These are phyloP conservation scores for Canis aureus DNA, from an alignment of 2,113 vertebrate genomes.

Conservation along the genomic window DNA sequence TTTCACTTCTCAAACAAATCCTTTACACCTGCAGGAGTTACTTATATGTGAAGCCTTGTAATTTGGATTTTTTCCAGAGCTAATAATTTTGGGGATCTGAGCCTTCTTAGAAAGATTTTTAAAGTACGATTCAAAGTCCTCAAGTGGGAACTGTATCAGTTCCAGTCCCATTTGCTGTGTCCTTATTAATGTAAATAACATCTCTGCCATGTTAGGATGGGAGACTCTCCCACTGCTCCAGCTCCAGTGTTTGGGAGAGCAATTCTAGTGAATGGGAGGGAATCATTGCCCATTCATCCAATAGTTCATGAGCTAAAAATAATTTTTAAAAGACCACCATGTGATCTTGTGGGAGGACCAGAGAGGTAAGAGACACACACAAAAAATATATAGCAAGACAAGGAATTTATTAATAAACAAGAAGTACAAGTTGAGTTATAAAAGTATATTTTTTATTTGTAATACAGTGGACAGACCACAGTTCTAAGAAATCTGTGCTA, in stretches of 20 bases:
- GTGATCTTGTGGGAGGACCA: neutral
- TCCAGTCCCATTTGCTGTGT: neutral
- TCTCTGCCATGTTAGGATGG: neutral
- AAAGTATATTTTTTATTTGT: neutral
- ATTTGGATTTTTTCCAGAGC: conserved; percentile 8
- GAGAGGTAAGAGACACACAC: neutral
- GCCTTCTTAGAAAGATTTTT: neutral
- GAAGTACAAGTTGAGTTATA: neutral
- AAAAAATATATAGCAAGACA: neutral
- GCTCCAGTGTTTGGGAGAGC: neutral
- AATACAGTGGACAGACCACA: neutral
- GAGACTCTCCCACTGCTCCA: neutral
- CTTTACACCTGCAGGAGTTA: neutral
- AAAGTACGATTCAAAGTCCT: neutral
- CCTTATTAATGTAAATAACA: neutral
- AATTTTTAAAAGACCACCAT: neutral
- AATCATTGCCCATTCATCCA: neutral
- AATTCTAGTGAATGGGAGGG: neutral
- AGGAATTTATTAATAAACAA: neutral
- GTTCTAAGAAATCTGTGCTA: neutral
- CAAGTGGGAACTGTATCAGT: neutral
- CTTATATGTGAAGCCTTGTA: neutral
- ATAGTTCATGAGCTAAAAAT: neutral
- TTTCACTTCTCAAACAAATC: conserved; percentile 8
- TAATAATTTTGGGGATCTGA: neutral